These are phyloP conservation scores for Zaprionus davidi DNA, from an alignment of 1,140 invertebrate species.

Conservation along the genomic window DNA sequence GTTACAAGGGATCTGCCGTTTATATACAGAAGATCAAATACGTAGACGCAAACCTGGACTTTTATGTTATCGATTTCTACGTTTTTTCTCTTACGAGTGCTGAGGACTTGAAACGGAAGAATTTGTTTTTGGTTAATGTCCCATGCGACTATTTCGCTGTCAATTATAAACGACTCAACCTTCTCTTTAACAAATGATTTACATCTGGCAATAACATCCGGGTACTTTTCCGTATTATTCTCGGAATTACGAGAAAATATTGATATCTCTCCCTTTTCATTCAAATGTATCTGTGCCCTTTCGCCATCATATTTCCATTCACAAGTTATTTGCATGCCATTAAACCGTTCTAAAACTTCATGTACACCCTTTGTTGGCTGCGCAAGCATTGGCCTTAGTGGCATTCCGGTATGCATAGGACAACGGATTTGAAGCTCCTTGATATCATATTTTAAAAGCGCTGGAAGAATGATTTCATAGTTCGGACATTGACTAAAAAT, in stretches of 20 bases:
- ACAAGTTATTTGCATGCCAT: constrained; percentile 96
- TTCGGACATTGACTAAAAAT: constrained; percentile 96
- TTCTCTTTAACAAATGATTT: constrained; percentile 85
- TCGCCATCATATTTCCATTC: constrained; percentile 99
- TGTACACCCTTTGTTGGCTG: constrained; percentile 97
- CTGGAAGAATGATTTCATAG: constrained; percentile 94
- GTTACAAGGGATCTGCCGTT: constrained; percentile 95
- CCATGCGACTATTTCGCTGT: constrained; percentile 99
- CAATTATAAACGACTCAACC: constrained; percentile 95
- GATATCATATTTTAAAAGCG: constrained; percentile 93
- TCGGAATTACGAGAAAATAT: constrained; percentile 99
- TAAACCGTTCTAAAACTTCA: constrained; percentile 96
- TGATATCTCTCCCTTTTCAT: constrained; percentile 88
- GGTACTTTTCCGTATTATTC: constrained; percentile 99
- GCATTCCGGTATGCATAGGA: constrained; percentile 95
- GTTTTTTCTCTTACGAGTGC: constrained; percentile 98
- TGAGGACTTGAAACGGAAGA: constrained; percentile 98
- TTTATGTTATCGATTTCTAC: constrained; percentile 95
- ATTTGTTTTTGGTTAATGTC: constrained; percentile 95
- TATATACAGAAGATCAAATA: constrained; percentile 98
- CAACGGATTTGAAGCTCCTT: constrained; percentile 92
- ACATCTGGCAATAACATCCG: constrained; percentile 94
- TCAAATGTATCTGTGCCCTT: constrained; percentile 95
- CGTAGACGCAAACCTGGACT: constrained; percentile 98
- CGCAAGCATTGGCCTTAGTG: constrained; percentile 99